A percentile compares a stretch with the other conserved stretches of the same genome.
phyloP scores from a whole-genome alignment of 2,888 invertebrate species.

The Athalia rosae region DNA sequence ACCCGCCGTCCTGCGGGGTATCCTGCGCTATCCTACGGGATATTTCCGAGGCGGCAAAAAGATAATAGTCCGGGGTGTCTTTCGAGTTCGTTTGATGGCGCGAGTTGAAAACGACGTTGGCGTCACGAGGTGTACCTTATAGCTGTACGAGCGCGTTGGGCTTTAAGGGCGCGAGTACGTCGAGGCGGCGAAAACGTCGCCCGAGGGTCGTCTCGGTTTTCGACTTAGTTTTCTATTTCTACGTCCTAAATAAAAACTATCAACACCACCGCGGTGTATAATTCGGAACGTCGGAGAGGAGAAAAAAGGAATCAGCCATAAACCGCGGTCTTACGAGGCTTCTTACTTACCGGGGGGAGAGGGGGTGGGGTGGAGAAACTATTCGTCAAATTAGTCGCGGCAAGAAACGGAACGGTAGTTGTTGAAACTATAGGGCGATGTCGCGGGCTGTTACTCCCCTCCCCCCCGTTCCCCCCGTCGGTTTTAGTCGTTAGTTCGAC shows the following conservation, averaged over 20 bases:
- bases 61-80: slow-evolving; percentile 19
- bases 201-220: no score
- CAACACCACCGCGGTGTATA: no score
- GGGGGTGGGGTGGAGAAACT: no score
- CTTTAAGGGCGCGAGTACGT: no score
- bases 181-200: no score
- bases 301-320: neutral
- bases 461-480: neutral
- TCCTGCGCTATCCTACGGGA: neutral
- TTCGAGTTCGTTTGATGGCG: neutral
- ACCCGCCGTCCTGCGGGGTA: slow-evolving; percentile 18
- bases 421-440: slow-evolving; percentile 12
- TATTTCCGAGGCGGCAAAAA: slow-evolving; percentile 23
- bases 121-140: no score
- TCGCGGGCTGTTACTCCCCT: slow-evolving; percentile 26
- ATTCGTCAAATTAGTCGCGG: slow-evolving; percentile 10
- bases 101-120: no score
- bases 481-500: slow-evolving; percentile 25
- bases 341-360: neutral
- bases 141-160: no score
- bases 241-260: no score
- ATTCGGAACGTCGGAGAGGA: neutral
- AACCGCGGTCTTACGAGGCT: neutral
- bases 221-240: no score
- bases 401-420: slow-evolving; percentile 22